Evolutionary conservation across 1,140 invertebrate species (phyloP).

Genomic region (Brachionus calyciflorus): DNA sequence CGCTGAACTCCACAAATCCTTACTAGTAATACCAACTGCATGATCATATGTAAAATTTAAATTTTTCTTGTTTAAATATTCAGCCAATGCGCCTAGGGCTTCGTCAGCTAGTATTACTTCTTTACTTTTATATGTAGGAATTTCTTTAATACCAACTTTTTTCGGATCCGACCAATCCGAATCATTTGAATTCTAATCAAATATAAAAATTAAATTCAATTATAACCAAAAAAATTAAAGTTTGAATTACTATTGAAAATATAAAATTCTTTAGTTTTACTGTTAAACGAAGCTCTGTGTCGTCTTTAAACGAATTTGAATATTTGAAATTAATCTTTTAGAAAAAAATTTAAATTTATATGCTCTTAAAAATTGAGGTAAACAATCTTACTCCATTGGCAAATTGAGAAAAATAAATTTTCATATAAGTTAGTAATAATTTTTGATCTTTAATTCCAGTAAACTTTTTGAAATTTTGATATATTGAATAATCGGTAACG

Average conservation of each 20-base stretch:
- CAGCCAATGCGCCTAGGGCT: neutral
- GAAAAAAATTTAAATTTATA: too few relatives aligned
- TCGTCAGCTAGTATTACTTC: constrained; percentile 8
- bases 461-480: neutral
- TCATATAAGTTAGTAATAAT: constrained; percentile 5
- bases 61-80: neutral
- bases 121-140: constrained; percentile 22
- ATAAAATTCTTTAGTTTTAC: constrained; percentile 19
- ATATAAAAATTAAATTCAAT: too few relatives aligned
- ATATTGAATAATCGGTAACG: constrained; percentile 2
- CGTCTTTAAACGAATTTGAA: constrained; percentile 15
- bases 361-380: too few relatives aligned
- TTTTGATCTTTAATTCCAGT: neutral
- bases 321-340: constrained; percentile 26
- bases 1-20: constrained; percentile 13
- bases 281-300: neutral
- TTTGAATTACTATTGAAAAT: neutral
- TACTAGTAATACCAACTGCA: constrained; percentile 18
- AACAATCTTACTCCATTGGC: constrained; percentile 6
- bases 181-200: neutral
- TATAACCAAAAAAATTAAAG: too few relatives aligned
- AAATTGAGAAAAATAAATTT: constrained; percentile 11
- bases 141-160: constrained; percentile 23
- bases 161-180: neutral
- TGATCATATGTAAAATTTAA: constrained; percentile 27